Evolutionary conservation across 2,888 invertebrate genomes (phyloP).

Genomic region (Meta bourneti): DNA sequence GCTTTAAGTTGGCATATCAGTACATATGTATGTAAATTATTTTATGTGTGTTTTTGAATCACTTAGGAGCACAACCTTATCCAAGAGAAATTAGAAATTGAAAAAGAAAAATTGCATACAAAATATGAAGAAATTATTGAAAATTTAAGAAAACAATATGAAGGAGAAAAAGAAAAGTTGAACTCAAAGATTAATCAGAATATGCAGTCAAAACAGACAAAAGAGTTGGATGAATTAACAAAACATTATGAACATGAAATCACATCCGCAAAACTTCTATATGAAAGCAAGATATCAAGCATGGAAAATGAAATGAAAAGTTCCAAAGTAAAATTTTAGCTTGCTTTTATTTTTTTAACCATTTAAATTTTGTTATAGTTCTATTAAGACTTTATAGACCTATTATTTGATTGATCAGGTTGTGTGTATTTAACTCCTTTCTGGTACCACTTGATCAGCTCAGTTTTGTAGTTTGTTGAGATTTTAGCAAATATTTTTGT

Average conservation of each 20-base stretch:
- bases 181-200: conserved; percentile 9
- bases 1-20: no score
- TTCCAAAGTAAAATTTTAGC: conserved; percentile 10
- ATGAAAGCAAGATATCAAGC: conserved; percentile 13
- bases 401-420: no score
- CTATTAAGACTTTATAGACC: no score
- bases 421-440: no score
- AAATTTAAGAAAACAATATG: conserved; percentile 28
- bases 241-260: conserved; percentile 37
- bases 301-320: conserved; percentile 43
- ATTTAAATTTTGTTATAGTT: no score
- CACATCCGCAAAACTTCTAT: background rate
- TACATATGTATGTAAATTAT: no score
- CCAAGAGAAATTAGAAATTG: conserved; percentile 5
- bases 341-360: no score
- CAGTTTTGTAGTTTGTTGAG: no score
- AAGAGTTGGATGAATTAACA: background rate
- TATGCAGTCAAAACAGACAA: conserved; percentile 23
- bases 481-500: no score
- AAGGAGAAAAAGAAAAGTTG: conserved; percentile 37
- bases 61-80: conserved; percentile 19
- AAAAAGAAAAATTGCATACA: conserved; percentile 24
- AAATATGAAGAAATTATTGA: conserved; percentile 24
- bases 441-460: no score
- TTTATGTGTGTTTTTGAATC: background rate